Conservation (phyloP, 2,113 vertebrate species). For the Sinocyclocheilus rhinocerous region DNA sequence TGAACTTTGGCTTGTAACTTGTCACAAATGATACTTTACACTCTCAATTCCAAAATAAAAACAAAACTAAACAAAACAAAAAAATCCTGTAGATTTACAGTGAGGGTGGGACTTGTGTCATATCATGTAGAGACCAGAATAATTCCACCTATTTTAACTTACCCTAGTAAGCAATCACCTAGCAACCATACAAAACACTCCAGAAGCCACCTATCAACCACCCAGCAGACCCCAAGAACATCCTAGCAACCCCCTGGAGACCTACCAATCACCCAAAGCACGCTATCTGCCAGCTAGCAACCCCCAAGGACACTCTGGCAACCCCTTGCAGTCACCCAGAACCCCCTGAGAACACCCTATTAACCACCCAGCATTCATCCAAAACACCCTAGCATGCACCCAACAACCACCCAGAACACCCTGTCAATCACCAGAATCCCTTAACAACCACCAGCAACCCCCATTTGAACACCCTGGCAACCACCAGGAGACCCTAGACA, state of each 20-base stretch:
- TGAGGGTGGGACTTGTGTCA: not conserved
- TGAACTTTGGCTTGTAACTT: not conserved
- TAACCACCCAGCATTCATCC: no score
- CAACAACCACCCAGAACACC: not conserved
- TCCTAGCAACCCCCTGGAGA: not conserved
- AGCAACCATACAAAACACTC: no score
- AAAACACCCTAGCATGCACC: not conserved
- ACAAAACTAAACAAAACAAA: not conserved
- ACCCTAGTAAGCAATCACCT: not conserved
- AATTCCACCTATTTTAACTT: no score
- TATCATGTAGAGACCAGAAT: no score
- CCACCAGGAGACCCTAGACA: not conserved
- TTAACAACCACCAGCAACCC: no score
- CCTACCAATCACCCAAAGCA: not conserved
- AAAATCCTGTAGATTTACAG: not conserved
- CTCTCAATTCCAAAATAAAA: not conserved
- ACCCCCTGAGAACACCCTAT: not conserved
- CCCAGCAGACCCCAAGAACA: not conserved
- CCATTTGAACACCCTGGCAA: not conserved
- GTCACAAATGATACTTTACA: not conserved
- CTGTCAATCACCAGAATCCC: not conserved
- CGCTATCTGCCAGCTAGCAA: not conserved
- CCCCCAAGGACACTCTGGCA: not conserved
- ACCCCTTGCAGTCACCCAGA: not conserved
- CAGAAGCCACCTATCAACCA: not conserved